phyloP scores from a whole-genome alignment of 2,797 vertebrate genomes.

The Cuniculus paca region DNA sequence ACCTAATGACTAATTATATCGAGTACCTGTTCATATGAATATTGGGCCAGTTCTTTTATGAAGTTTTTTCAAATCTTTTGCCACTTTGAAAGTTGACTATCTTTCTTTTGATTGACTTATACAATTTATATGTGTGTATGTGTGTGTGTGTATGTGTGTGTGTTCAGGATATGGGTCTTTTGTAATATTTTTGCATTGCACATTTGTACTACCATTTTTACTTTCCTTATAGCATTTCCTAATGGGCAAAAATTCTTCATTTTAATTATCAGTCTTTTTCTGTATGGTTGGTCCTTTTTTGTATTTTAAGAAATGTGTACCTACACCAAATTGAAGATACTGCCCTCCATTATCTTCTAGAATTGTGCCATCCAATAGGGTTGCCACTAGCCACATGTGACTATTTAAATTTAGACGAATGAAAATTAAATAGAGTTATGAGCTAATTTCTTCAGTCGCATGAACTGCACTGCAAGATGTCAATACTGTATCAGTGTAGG shows the following conservation, averaged over 20 bases:
- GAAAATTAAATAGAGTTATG: background rate
- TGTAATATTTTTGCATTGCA: slow-evolving; percentile 2
- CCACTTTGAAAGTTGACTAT: slow-evolving; percentile 32
- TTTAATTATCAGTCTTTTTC: slow-evolving; percentile 1
- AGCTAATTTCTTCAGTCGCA: background rate
- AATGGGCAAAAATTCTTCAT: slow-evolving; percentile 28
- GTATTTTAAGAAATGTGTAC: background rate
- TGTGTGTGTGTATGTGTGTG: background rate
- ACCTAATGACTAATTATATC: background rate
- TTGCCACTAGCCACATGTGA: background rate
- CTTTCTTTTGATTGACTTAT: background rate
- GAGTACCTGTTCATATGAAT: background rate
- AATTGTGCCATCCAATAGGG: background rate
- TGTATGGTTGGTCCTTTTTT: background rate
- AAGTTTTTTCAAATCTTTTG: background rate
- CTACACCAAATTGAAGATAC: background rate
- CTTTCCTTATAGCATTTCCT: background rate
- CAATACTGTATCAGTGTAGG: background rate
- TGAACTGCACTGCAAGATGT: background rate
- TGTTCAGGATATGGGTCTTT: background rate
- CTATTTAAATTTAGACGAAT: background rate
- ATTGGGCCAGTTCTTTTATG: background rate
- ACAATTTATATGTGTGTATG: background rate
- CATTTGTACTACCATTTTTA: slow-evolving; percentile 19
- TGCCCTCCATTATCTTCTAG: background rate